phyloP scores from a whole-genome alignment of 2,888 invertebrate species.

The Xanthostigma xanthostigma region DNA sequence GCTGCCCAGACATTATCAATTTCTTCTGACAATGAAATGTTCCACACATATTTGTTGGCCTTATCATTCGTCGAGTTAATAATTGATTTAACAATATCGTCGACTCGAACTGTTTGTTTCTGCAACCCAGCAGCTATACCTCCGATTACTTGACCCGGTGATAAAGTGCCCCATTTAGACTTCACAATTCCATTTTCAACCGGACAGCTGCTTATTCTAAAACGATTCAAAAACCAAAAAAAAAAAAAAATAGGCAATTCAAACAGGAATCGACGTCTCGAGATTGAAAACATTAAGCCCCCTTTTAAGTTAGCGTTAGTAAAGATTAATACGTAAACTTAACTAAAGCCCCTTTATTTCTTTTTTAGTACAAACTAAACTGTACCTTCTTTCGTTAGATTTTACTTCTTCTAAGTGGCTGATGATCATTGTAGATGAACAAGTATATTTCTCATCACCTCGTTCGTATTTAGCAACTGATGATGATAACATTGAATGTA shows the following conservation, averaged over 20 bases:
- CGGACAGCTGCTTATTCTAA: slow-evolving; percentile 31
- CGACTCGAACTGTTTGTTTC: slow-evolving; percentile 35
- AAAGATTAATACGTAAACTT: too few relatives aligned
- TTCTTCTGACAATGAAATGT: slow-evolving; percentile 12
- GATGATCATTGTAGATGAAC: slow-evolving; percentile 21
- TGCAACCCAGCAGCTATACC: slow-evolving; percentile 46
- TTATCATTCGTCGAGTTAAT: slow-evolving; percentile 6
- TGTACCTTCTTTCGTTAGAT: too few relatives aligned
- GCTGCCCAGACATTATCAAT: slow-evolving; percentile 46
- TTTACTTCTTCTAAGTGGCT: too few relatives aligned
- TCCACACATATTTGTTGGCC: slow-evolving; percentile 1
- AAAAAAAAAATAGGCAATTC: not conserved
- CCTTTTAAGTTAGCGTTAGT: too few relatives aligned
- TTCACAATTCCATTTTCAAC: slow-evolving; percentile 49
- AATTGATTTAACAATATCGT: slow-evolving; percentile 29
- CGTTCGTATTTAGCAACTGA: slow-evolving; percentile 40
- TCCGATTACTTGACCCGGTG: slow-evolving; percentile 41
- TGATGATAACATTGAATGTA: slow-evolving; percentile 43
- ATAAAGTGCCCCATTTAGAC: slow-evolving; percentile 44
- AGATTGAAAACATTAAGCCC: too few relatives aligned
- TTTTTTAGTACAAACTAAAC: too few relatives aligned
- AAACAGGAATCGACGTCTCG: too few relatives aligned
- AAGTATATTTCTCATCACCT: slow-evolving; percentile 40
- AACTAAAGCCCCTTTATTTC: too few relatives aligned
- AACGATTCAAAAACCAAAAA: too few relatives aligned